Evolutionary conservation across 1,140 invertebrate species (phyloP).

Genomic region (Aricia agestis): DNA sequence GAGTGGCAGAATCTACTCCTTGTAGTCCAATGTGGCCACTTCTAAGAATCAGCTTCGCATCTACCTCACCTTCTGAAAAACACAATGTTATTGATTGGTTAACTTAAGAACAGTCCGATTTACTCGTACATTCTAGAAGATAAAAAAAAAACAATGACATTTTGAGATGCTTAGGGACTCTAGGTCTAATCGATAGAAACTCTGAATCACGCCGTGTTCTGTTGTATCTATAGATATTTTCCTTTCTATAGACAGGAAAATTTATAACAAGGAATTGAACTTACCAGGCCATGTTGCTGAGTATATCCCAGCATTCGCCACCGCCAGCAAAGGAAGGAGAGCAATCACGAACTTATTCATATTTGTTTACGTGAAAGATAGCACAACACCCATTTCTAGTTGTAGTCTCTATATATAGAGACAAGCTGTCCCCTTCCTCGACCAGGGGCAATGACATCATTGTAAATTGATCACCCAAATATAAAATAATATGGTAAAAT

Average conservation of each 20-base stretch:
- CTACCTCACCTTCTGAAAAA: background rate
- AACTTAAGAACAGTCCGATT: too few species aligned
- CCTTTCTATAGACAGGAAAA: background rate
- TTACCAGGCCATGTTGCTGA: slow-evolving; percentile 8
- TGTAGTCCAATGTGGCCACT: slow-evolving; percentile 1
- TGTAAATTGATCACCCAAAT: background rate
- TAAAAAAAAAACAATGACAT: too few species aligned
- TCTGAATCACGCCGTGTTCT: too few species aligned
- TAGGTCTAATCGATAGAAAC: background rate
- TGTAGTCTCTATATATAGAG: background rate
- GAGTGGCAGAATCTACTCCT: background rate
- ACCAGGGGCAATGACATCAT: slow-evolving; percentile 4
- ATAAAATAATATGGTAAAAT: background rate
- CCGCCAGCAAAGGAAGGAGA: background rate
- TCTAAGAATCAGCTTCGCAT: background rate
- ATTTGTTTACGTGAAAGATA: background rate
- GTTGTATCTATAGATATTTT: too few species aligned
- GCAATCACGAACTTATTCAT: slow-evolving; percentile 1
- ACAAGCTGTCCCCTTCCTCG: background rate
- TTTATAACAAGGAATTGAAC: background rate
- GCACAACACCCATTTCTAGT: slow-evolving; percentile 1
- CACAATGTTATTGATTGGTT: background rate
- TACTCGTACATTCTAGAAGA: too few species aligned
- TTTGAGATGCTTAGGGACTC: too few species aligned
- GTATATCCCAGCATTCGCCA: background rate